These are phyloP conservation scores for Agrochola circellaris DNA, from an alignment of 2,888 invertebrate genomes.

Conservation along the genomic window DNA sequence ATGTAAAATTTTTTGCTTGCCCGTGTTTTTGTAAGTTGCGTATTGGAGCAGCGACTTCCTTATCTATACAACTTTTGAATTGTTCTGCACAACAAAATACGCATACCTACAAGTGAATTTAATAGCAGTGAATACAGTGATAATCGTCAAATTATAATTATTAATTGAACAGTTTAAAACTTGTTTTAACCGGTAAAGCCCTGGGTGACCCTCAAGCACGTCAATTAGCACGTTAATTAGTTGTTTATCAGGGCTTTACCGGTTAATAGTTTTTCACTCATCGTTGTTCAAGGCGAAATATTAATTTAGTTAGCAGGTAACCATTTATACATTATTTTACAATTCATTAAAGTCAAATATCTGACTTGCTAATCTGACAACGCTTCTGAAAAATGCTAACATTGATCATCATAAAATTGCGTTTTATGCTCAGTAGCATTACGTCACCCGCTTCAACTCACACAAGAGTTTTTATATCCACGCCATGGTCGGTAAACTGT, in stretches of 20 bases:
- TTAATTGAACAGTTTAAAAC: neutral
- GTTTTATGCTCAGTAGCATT: conserved; percentile 78
- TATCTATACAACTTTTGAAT: conserved; percentile 1
- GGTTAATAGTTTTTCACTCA: conserved; percentile 3
- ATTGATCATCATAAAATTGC: conserved; percentile 79
- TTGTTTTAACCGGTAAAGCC: too few species aligned
- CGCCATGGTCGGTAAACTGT: conserved; percentile 76
- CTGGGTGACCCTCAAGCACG: too few species aligned
- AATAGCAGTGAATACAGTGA: neutral
- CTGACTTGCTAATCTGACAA: conserved; percentile 55
- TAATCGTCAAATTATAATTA: conserved; percentile 3
- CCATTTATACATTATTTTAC: conserved; percentile 29
- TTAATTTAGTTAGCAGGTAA: conserved; percentile 6
- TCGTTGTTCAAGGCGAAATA: conserved; percentile 16
- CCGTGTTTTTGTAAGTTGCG: neutral
- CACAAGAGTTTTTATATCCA: conserved; percentile 82
- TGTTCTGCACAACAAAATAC: neutral
- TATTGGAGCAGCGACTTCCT: conserved; percentile 10
- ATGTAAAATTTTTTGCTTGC: neutral
- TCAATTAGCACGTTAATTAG: too few species aligned
- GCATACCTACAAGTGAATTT: neutral
- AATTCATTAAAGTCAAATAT: conserved; percentile 41
- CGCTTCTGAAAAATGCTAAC: conserved; percentile 66
- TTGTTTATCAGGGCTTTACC: too few species aligned
- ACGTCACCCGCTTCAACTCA: conserved; percentile 79